Evolutionary conservation across 2,797 vertebrate species (phyloP), one percentile per base, ranked within the genome.

Genomic region (Esox lucius): DNA sequence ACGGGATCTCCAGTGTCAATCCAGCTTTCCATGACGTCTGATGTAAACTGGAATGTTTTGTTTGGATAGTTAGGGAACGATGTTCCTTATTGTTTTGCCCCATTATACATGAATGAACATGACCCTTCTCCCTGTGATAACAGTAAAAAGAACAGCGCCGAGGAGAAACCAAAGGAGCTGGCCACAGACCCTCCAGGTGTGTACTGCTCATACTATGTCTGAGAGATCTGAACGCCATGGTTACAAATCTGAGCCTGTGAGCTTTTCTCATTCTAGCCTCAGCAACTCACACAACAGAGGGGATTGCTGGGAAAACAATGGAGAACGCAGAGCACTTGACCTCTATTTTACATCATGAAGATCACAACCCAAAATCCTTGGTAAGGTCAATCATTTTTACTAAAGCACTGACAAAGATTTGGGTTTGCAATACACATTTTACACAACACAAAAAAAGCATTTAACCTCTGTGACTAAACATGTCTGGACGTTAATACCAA

Each of bases 131-230:
- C 64, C 73, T 78, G 59, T 87, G 81, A 88, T 62, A 82, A 83
- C 75, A 73, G 83, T 79, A 94, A 91, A 86, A 90, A 79, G 76
- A 89, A 72, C 80, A 77, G 78, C 28, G 70, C 80, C 39, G 86
- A 87, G 42, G 83, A 78, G 67, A 87, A 84, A 67, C 72, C 78
- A 11, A 59, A 35, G 22, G 89, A 90, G 31, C 80, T 76, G 42
- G 64, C 73, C 71, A 61, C 72, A 39, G 67, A 46, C 68, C 42
- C 67, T 72, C 48, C 82, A 89, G 90, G 91, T 93, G 75, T 75
- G 86, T 88, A 68, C 49, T 28, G 5, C 64, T 1, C 15, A 15
- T 35, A 64, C 26, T 33, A 46, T 72, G 42, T 19, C 33, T 70
- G 16, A 51, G 26, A 53, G n/a, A 35, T 51, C 62, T 81, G 53